Evolutionary conservation across 1,140 invertebrate genomes (phyloP).

Genomic region (Phymorhynchus buccinoides): DNA sequence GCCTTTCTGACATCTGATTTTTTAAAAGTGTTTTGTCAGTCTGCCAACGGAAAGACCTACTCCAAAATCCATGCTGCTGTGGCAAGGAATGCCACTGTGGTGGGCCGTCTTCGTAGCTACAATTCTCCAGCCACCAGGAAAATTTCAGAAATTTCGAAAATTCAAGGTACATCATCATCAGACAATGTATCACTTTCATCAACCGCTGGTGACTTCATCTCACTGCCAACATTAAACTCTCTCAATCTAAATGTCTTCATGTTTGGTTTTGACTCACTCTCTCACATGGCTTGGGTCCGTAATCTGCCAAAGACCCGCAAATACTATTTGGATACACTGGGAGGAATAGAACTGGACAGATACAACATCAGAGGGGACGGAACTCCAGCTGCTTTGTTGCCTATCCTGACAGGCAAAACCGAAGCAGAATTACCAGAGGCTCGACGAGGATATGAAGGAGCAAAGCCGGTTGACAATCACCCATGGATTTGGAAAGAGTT

Average conservation of each 20-base stretch:
- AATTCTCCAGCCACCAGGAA: not conserved
- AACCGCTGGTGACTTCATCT: not conserved
- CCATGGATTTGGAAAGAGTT: slow-evolving; percentile 77
- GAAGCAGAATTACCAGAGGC: slow-evolving; percentile 43
- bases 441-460: slow-evolving; percentile 75
- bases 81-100: slow-evolving; percentile 37
- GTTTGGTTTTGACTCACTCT: slow-evolving; percentile 92
- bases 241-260: slow-evolving; percentile 84
- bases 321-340: slow-evolving; percentile 81
- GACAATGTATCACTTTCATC: no score
- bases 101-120: not conserved
- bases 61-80: slow-evolving; percentile 62
- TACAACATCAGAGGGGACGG: slow-evolving; percentile 95
- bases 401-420: slow-evolving; percentile 79
- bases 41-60: slow-evolving; percentile 52
- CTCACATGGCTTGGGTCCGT: slow-evolving; percentile 87
- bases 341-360: slow-evolving; percentile 81
- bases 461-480: slow-evolving; percentile 82
- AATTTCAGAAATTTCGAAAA: not conserved
- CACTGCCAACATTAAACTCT: not conserved
- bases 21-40: slow-evolving; percentile 56
- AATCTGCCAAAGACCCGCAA: slow-evolving; percentile 86
- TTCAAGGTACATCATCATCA: not conserved
- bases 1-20: slow-evolving; percentile 53
- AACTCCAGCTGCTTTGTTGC: slow-evolving; percentile 91